Evolutionary conservation across 2,888 invertebrate genomes (phyloP), one percentile per base, ranked within the genome.

Genomic region (Dolomedes plantarius): DNA sequence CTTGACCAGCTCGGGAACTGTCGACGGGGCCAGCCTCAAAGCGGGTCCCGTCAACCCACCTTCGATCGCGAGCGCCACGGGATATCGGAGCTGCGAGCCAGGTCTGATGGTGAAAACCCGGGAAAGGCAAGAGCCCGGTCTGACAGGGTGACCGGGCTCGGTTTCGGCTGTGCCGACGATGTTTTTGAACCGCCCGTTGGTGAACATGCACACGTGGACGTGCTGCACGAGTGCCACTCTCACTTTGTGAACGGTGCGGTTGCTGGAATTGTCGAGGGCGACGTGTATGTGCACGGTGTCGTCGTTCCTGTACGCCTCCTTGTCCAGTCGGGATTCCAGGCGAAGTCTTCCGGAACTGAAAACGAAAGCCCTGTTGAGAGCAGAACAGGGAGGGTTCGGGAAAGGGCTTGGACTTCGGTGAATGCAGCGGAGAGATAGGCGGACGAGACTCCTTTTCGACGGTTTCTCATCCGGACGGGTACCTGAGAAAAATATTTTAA

Each of bases 121-220:
- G 11, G 86, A 87, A 16, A 88, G 39, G 29, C 87, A 83, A 0
- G 87, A 77, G 0, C 87, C 85, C 0, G 88, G 87, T 13, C 80
- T 46, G 11, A 88, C 81, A 0, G 88, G 83, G 39, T 82, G 88
- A 0, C 83, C 65, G 13, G 78, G 80, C 27, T 88, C 87, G 0
- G 82, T 81, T 65, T 83, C 82, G 16, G 80, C 46, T 2, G 83
- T 9, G 13, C 88, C 96, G 0, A 97, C 96, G n/a, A 96, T 94
- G 91, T 97, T 97, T 92, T 97, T 97, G 92, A 97, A 97, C 92
- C 97, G 97, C 0, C 97, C 97, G 90, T 97, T 96, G 89, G 97
- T 97, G 92, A 97, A 96, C 95, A 98, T 97, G 92, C 97, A 97
- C 0, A 98, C 97, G 91, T 97, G 96, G 29, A 97, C 97, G 91